A percentile compares a stretch with the other conserved stretches of the same genome.
Conservation (phyloP, 2,113 vertebrate genomes). For the Sitta europaea region DNA sequence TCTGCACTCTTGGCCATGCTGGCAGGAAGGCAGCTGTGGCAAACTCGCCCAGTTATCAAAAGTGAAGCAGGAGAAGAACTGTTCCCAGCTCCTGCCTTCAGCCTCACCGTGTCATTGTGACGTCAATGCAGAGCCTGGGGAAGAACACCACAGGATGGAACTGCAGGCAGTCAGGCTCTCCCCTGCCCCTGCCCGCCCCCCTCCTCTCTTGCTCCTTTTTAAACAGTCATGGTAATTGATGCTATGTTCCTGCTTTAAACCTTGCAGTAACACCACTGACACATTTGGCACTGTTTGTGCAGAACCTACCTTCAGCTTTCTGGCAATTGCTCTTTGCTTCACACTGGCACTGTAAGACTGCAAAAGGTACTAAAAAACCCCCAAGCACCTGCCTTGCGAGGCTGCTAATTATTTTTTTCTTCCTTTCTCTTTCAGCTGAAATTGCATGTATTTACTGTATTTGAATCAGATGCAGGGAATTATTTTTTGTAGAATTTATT, state of each 20-base stretch:
- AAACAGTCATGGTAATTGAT: background rate
- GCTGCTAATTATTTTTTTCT: background rate
- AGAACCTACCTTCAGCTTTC: background rate
- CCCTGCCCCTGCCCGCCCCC: background rate
- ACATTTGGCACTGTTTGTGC: background rate
- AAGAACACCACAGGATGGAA: constrained; percentile 23
- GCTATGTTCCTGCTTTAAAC: background rate
- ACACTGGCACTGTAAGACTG: background rate
- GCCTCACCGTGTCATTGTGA: constrained; percentile 65
- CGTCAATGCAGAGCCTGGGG: constrained; percentile 42
- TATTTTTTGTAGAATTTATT: background rate
- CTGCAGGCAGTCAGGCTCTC: background rate
- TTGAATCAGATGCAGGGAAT: background rate
- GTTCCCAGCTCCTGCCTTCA: constrained; percentile 5
- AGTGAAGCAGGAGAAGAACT: background rate
- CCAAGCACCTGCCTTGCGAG: background rate
- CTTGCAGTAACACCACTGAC: background rate
- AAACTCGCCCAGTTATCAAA: background rate
- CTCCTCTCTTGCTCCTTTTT: background rate
- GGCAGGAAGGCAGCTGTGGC: background rate
- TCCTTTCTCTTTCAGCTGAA: background rate
- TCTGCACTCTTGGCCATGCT: constrained; percentile 93
- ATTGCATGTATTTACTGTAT: background rate
- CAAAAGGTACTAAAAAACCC: background rate
- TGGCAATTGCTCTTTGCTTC: background rate